Evolutionary conservation across 2,797 vertebrate genomes (phyloP), one percentile per base, ranked within the genome.

Genomic region (Varecia variegata): DNA sequence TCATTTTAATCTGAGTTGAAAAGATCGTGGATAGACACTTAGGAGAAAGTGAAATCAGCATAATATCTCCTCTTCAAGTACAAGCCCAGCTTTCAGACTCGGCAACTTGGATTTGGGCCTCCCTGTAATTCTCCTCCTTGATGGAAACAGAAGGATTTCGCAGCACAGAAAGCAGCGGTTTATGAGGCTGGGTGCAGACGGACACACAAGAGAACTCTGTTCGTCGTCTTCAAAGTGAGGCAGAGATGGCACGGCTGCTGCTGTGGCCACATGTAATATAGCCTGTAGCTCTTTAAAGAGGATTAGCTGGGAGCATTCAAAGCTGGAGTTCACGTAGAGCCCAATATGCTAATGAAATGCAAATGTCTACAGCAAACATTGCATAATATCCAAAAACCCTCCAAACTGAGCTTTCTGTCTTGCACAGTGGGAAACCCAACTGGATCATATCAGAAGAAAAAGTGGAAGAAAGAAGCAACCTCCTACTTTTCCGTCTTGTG

Each of bases 211-310:
- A 98, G 98, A 98, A 97, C 97, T 92, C 98, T 98, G 98, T 98
- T 98, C 98, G 96, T 96, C 96, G 93, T 96, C 98, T 98, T 98
- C 98, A 98, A 98, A 99, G 98, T 97, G 95, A 97, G 95, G 96
- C 97, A 95, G 97, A 88, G 67, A 18, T 90, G 98, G 98, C 97
- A 77, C 15, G 93, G 94, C 98, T n/a, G 45, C 98, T 95, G 97
- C 98, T 98, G 97, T 96, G 98, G 98, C 98, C 98, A 98, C 98
- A 98, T 98, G 98, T 98, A 98, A 98, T 97, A 95, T 97, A 97
- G 98, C 98, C 98, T 98, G 98, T 98, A 98, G 98, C 98, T 98
- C 98, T 98, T 98, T 98, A 98, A 98, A 98, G 98, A 98, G 98
- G 98, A 98, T 99, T 98, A 99, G 98, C 97, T 93, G 96, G 95